Conservation (phyloP, 2,888 invertebrate genomes). For the Sarcophaga rosellei region DNA sequence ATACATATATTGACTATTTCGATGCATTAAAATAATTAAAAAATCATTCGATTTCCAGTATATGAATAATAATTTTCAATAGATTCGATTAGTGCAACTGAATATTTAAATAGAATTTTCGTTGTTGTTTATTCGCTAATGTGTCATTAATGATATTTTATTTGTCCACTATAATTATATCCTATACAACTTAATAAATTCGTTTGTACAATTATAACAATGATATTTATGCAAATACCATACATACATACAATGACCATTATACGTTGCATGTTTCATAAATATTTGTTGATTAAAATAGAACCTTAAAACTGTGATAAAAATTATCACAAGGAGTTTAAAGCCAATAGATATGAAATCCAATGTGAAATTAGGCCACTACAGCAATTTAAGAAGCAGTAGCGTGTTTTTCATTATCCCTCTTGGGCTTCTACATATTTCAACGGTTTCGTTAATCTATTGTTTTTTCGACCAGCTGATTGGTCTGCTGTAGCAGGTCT, state of each 20-base stretch:
- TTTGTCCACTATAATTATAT: not conserved
- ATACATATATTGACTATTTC: not conserved
- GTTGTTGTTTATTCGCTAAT: not conserved
- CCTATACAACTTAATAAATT: not conserved
- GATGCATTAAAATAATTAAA: not conserved
- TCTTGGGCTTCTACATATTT: too few species aligned
- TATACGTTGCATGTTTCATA: not conserved
- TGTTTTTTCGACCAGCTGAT: too few species aligned
- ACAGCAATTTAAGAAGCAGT: too few species aligned
- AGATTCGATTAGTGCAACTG: not conserved
- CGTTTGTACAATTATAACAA: not conserved
- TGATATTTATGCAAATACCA: not conserved
- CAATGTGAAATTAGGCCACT: too few species aligned
- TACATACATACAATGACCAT: not conserved
- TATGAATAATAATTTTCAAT: not conserved
- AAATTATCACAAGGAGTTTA: too few species aligned
- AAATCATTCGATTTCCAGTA: not conserved
- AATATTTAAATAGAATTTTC: not conserved
- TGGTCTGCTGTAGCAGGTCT: too few species aligned
- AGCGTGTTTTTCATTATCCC: too few species aligned
- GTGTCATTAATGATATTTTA: not conserved
- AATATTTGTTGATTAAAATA: not conserved
- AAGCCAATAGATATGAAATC: too few species aligned
- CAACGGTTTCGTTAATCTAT: too few species aligned
- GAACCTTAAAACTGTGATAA: not conserved